These are phyloP conservation scores for Drosophila fungiperda DNA, from an alignment of 2,888 invertebrate species.

Conservation along the genomic window DNA sequence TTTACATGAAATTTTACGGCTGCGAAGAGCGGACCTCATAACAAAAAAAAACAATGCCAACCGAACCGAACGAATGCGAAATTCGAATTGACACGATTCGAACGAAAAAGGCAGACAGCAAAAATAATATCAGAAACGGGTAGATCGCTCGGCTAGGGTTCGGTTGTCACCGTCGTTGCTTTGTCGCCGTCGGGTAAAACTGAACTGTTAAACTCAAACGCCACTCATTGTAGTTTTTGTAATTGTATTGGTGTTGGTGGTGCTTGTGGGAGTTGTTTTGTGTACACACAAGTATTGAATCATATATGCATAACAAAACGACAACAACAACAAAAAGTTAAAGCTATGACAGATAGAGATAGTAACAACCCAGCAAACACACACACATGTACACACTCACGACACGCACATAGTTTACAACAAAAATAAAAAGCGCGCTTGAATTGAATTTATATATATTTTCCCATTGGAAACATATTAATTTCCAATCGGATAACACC, in stretches of 20 bases:
- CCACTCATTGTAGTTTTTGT: slow-evolving; percentile 20
- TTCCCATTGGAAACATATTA: slow-evolving; percentile 8
- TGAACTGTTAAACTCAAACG: slow-evolving; percentile 21
- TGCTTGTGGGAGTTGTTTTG: slow-evolving; percentile 74
- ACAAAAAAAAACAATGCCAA: slow-evolving; percentile 27
- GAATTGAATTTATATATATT: slow-evolving; percentile 27
- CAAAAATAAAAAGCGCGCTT: slow-evolving; percentile 48
- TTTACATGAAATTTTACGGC: slow-evolving; percentile 71
- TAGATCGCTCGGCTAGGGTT: slow-evolving; percentile 15
- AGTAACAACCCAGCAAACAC: slow-evolving; percentile 70
- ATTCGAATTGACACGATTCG: slow-evolving; percentile 45
- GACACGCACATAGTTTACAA: slow-evolving; percentile 45
- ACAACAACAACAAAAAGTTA: slow-evolving; percentile 18
- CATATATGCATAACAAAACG: slow-evolving; percentile 46
- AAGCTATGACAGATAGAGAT: slow-evolving; percentile 63
- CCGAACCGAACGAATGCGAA: slow-evolving; percentile 48
- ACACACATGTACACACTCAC: slow-evolving; percentile 13
- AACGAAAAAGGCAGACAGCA: slow-evolving; percentile 6
- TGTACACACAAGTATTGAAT: slow-evolving; percentile 59
- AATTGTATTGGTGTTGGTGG: slow-evolving; percentile 21
- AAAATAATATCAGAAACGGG: slow-evolving; percentile 22
- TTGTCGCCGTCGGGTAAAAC: neutral
- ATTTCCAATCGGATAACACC: neutral
- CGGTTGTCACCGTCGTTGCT: neutral
- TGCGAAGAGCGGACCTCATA: slow-evolving; percentile 39